phyloP scores from a whole-genome alignment of 2,888 invertebrate genomes.

The Cheilosia scutellata region DNA sequence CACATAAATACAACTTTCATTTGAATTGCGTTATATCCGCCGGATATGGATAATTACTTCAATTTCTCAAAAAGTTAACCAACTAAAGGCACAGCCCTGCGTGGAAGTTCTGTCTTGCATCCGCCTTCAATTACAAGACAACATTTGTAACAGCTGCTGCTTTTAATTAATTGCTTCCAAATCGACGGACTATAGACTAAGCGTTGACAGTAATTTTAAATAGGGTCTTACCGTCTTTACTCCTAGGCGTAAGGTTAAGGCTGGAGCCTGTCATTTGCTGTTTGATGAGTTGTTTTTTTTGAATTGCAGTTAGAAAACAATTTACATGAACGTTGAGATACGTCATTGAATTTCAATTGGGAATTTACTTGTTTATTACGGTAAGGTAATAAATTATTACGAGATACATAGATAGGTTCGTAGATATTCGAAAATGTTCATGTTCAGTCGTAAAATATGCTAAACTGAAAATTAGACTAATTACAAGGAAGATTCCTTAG shows the following conservation, averaged over 20 bases:
- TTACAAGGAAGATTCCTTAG: slow-evolving; percentile 28
- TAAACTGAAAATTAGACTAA: slow-evolving; percentile 30
- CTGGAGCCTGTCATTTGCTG: slow-evolving; percentile 37
- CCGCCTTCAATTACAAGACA: slow-evolving; percentile 65
- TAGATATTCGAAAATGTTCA: slow-evolving; percentile 19
- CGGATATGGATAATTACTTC: slow-evolving; percentile 74
- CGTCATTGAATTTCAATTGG: slow-evolving; percentile 65
- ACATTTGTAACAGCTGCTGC: slow-evolving; percentile 68
- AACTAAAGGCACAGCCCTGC: slow-evolving; percentile 41
- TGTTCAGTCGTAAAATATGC: slow-evolving; percentile 23
- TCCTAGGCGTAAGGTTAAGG: slow-evolving; percentile 20
- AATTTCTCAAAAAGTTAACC: slow-evolving; percentile 74
- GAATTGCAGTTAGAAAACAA: slow-evolving; percentile 62
- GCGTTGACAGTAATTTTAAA: slow-evolving; percentile 72
- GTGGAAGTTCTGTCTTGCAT: slow-evolving; percentile 10
- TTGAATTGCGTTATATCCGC: slow-evolving; percentile 52
- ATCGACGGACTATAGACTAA: slow-evolving; percentile 70
- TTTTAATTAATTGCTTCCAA: slow-evolving; percentile 73
- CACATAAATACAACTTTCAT: slow-evolving; percentile 64
- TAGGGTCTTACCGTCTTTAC: slow-evolving; percentile 46
- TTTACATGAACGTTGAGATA: slow-evolving; percentile 60
- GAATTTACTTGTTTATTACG: slow-evolving; percentile 51
- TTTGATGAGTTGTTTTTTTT: slow-evolving; percentile 30
- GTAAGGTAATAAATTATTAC: slow-evolving; percentile 51
- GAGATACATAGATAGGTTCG: slow-evolving; percentile 9